Conservation (phyloP, 2,888 invertebrate genomes). For the Chaetoderma sp. region DNA sequence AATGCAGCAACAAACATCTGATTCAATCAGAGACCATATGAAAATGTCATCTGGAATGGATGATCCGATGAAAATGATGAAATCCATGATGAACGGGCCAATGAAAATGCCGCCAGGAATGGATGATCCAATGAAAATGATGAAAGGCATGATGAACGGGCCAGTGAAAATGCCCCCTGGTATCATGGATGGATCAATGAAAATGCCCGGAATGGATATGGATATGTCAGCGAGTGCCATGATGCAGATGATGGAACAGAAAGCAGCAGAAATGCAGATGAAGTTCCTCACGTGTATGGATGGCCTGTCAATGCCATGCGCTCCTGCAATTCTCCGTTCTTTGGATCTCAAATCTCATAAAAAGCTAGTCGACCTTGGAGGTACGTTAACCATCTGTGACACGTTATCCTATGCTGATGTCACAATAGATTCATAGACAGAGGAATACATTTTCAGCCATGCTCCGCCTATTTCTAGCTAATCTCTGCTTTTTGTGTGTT, state of each 20-base stretch:
- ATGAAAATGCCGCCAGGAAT: no score
- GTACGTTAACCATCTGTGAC: constrained; percentile 27
- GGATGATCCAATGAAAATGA: no score
- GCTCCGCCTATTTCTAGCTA: background rate
- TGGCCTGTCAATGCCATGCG: constrained; percentile 42
- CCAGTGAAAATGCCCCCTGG: background rate
- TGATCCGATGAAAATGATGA: no score
- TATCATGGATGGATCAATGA: background rate
- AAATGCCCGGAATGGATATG: constrained; percentile 7
- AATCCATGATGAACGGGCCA: no score
- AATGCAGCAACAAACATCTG: no score
- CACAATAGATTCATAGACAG: no score
- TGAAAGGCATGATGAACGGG: no score
- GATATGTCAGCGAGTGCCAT: constrained; percentile 17
- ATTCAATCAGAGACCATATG: no score
- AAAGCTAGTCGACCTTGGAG: constrained; percentile 52
- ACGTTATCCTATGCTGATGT: no score
- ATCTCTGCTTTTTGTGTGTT: background rate
- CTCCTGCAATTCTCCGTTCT: constrained; percentile 41
- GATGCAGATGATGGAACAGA: background rate
- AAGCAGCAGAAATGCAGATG: constrained; percentile 28
- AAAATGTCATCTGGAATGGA: no score
- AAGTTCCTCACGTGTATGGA: constrained; percentile 51
- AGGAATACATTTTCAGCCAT: background rate
- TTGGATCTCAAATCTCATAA: constrained; percentile 51